These are phyloP conservation scores for Xestia c-nigrum DNA, from an alignment of 2,888 invertebrate species.

Conservation along the genomic window DNA sequence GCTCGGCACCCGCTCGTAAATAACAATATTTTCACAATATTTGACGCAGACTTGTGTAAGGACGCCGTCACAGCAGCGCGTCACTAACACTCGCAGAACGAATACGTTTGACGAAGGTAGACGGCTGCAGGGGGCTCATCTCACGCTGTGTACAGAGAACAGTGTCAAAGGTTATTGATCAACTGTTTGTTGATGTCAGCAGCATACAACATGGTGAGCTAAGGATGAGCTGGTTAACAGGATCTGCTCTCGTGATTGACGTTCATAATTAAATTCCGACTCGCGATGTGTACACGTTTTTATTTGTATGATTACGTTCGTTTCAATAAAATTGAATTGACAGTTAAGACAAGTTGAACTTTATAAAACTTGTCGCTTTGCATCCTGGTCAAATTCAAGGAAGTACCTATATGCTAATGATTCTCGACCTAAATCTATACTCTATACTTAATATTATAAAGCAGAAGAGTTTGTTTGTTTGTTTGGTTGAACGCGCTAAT, in stretches of 20 bases:
- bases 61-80: background rate
- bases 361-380: too few relatives aligned
- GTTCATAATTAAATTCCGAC: background rate
- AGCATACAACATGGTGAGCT: background rate
- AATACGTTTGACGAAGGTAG: slow-evolving; percentile 17
- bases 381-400: too few relatives aligned
- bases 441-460: too few relatives aligned
- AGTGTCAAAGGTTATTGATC: background rate
- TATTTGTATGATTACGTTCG: background rate
- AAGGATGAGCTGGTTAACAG: background rate
- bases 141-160: background rate
- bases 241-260: background rate
- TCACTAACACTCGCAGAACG: slow-evolving; percentile 7
- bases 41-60: slow-evolving; percentile 4
- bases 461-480: too few relatives aligned
- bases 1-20: slow-evolving; percentile 2
- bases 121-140: slow-evolving; percentile 6
- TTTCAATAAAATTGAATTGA: background rate
- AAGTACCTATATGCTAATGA: too few relatives aligned
- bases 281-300: background rate
- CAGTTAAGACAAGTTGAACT: slow-evolving; percentile 2
- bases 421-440: too few relatives aligned
- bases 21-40: slow-evolving; percentile 34
- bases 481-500: too few relatives aligned
- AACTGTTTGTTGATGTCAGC: slow-evolving; percentile 7